Evolutionary conservation across 2,888 invertebrate genomes (phyloP).

Genomic region (Brachyopa scutellaris): DNA sequence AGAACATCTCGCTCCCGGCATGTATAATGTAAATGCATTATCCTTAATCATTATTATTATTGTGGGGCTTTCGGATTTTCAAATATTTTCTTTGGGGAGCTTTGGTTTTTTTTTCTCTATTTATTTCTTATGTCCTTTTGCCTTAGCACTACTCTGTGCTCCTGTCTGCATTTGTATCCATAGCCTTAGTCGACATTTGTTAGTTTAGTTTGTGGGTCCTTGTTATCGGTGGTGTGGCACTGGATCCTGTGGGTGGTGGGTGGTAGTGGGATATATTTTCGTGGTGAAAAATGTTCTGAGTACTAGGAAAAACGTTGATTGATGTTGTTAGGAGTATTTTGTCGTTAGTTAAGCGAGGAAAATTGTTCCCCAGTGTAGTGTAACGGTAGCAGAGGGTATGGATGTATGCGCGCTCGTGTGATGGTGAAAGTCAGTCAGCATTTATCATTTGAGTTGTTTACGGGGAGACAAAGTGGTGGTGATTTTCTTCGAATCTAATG

Average conservation of each 20-base stretch:
- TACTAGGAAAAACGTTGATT: conserved; percentile 64
- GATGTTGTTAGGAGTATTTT: conserved; percentile 66
- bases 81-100: conserved; percentile 54
- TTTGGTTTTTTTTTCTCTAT: conserved; percentile 1
- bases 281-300: conserved; percentile 57
- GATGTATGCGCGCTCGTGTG: conserved; percentile 23
- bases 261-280: conserved; percentile 18
- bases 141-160: not conserved
- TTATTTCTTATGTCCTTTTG: not conserved
- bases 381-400: not conserved
- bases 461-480: conserved; percentile 27
- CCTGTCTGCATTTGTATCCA: conserved; percentile 19
- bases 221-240: conserved; percentile 38
- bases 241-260: not conserved
- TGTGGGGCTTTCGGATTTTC: conserved; percentile 54
- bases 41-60: conserved; percentile 70
- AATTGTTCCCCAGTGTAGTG: conserved; percentile 49
- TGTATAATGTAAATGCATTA: conserved; percentile 63
- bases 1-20: conserved; percentile 40
- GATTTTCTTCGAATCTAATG: conserved; percentile 35
- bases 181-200: conserved; percentile 39
- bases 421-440: conserved; percentile 44
- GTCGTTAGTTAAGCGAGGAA: conserved; percentile 62
- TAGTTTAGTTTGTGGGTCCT: conserved; percentile 48
- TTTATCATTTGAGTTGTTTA: conserved; percentile 52